Base-by-base conservation (phyloP, 2,888 invertebrate genomes). In the Yponomeuta malinellus region DNA sequence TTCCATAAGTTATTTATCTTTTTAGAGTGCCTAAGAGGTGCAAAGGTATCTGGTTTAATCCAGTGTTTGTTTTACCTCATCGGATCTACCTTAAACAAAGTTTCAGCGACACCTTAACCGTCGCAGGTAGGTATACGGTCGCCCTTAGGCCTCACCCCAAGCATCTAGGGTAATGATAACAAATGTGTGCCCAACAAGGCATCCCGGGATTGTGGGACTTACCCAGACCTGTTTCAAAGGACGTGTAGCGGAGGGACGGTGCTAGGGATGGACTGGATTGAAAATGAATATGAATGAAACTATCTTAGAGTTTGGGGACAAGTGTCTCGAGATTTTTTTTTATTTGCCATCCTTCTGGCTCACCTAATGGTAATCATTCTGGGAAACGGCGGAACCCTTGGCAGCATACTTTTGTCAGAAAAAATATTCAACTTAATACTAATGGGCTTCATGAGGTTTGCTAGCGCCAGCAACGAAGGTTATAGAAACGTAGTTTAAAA, bases 151-250 rank as follows among this genome's bases (percentile, higher is more conserved):
- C 63, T 63, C 67, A 10, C 67, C 48, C 31, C 52, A 69, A 69
- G 15, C 68, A 69, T 52, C 63, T 63, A 37, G 70, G 71, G 77
- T 82, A 82, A 82, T 79, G 82, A 82, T 82, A 81, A 82, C 79
- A 79, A 82, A 82, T 80, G 82, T 78, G 76, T 75, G 79, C 73
- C 73, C 73, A 74, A 72, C 73, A 69, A 69, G 33, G 63, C 63
- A 63, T 65, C 43, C 63, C 37, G 23, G 70, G 70, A 70, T 70
- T 63, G 12, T 63, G 37, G 37, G 70, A 63, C 63, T 70, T 70
- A 43, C 63, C 31, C 29, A 31, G 69, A 12, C 69, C 23, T 10
- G 48, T 63, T 37, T 52, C 52, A 23, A 68, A 52, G 48, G 10
- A 23, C 10, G 48, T 10, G 31, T n/a, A 29, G 12, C 6, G 68